Evolutionary conservation across 2,888 invertebrate genomes (phyloP).

Genomic region (Cantharis lateralis): DNA sequence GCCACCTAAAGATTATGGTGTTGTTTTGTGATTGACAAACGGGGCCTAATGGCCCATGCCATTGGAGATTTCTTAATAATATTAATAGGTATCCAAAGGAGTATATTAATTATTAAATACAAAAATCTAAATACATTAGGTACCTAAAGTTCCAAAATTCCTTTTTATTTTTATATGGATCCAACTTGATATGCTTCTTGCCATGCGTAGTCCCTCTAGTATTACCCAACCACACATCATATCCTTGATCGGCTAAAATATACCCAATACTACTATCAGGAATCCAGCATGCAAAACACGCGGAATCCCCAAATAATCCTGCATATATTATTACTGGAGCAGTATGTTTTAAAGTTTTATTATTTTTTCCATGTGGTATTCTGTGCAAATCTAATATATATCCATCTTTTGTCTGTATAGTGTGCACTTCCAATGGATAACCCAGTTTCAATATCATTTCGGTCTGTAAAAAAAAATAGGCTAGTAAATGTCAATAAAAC

Average conservation of each 20-base stretch:
- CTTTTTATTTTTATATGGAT: slow-evolving; percentile 52
- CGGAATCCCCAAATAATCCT: slow-evolving; percentile 73
- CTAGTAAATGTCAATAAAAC: neutral
- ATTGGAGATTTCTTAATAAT: too few species aligned
- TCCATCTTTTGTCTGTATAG: slow-evolving; percentile 55
- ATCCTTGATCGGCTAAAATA: slow-evolving; percentile 67
- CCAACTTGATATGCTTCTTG: slow-evolving; percentile 58
- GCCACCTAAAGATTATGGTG: too few species aligned
- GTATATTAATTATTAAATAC: too few species aligned
- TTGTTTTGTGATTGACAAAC: too few species aligned
- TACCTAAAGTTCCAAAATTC: slow-evolving; percentile 66
- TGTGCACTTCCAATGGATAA: slow-evolving; percentile 54
- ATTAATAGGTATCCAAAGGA: too few species aligned
- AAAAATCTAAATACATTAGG: neutral
- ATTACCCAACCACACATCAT: slow-evolving; percentile 83
- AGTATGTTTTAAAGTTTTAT: neutral
- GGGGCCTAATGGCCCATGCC: too few species aligned
- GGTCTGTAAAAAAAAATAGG: slow-evolving; percentile 41
- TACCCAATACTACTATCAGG: slow-evolving; percentile 63
- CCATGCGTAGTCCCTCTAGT: slow-evolving; percentile 75
- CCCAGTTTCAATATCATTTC: slow-evolving; percentile 54
- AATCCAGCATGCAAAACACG: slow-evolving; percentile 75
- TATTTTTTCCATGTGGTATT: slow-evolving; percentile 55
- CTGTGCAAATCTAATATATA: slow-evolving; percentile 56
- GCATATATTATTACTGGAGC: slow-evolving; percentile 68